These are phyloP conservation scores for Heliconius hortense DNA, from an alignment of 2,888 invertebrate genomes.

Conservation along the genomic window DNA sequence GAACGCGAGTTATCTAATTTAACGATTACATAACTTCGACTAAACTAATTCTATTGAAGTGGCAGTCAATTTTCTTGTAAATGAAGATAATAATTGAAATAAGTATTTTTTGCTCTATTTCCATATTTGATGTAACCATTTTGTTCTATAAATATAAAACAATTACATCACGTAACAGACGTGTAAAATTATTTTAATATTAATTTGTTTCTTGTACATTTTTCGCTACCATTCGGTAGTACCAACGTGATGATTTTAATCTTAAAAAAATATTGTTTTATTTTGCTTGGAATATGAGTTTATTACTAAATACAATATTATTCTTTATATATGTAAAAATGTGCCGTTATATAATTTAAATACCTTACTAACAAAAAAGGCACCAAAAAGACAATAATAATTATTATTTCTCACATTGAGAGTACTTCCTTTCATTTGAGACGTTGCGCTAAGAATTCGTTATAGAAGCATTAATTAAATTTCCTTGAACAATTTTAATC, in stretches of 20 bases:
- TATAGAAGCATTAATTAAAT: slow-evolving; percentile 27
- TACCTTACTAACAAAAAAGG: too few relatives aligned
- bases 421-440: slow-evolving; percentile 3
- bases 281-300: too few relatives aligned
- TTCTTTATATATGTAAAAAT: too few relatives aligned
- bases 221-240: too few relatives aligned
- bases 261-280: too few relatives aligned
- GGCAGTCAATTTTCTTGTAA: neutral
- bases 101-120: neutral
- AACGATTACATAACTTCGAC: neutral
- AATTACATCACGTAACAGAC: too few relatives aligned
- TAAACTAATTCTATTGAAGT: slow-evolving; percentile 1
- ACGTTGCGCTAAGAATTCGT: slow-evolving; percentile 1
- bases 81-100: neutral
- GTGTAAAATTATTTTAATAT: too few relatives aligned
- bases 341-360: too few relatives aligned
- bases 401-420: neutral
- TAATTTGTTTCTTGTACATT: too few relatives aligned
- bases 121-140: neutral
- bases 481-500: slow-evolving; percentile 17
- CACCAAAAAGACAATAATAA: neutral
- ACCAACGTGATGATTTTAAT: too few relatives aligned
- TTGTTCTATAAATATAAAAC: neutral
- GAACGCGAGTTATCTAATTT: neutral
- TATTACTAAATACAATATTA: too few relatives aligned